phyloP scores from a whole-genome alignment of 2,113 vertebrate genomes.

The Phrynosoma platyrhinos region DNA sequence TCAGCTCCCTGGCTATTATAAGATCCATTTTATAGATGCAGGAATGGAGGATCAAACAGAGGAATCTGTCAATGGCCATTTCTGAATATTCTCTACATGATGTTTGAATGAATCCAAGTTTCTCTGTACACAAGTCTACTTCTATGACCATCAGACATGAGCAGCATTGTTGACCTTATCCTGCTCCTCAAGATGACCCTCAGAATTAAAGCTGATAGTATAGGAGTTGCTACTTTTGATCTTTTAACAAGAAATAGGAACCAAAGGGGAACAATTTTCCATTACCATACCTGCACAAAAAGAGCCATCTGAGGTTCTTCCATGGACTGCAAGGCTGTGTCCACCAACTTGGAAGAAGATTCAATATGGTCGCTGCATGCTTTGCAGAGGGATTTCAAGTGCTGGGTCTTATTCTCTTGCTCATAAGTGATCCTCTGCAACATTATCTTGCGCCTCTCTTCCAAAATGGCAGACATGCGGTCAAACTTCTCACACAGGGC shows the following conservation, averaged over 20 bases:
- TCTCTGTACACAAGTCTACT: too few species aligned
- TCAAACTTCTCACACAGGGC: constrained; percentile 76
- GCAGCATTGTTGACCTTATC: neutral
- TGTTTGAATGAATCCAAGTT: too few species aligned
- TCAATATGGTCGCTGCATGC: constrained; percentile 71
- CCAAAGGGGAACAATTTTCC: neutral
- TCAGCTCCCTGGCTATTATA: too few species aligned
- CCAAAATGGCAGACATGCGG: constrained; percentile 73
- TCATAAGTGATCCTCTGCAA: constrained; percentile 74
- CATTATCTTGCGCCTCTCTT: constrained; percentile 79
- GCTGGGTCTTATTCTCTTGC: constrained; percentile 76
- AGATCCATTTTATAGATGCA: too few species aligned
- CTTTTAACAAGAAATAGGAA: too few species aligned
- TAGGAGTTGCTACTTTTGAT: too few species aligned
- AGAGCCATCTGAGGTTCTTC: constrained; percentile 78
- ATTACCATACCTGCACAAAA: constrained; percentile 78
- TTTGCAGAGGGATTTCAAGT: constrained; percentile 60
- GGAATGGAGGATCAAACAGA: too few species aligned
- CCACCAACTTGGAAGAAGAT: constrained; percentile 76
- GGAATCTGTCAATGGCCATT: too few species aligned
- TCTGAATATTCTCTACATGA: too few species aligned
- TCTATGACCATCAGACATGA: neutral
- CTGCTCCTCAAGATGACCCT: neutral
- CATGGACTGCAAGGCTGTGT: constrained; percentile 72
- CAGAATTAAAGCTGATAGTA: neutral